A percentile compares a stretch with the other conserved stretches of the same genome.
Conservation (phyloP, 2,113 vertebrate species). For the Hypanus sabinus region DNA sequence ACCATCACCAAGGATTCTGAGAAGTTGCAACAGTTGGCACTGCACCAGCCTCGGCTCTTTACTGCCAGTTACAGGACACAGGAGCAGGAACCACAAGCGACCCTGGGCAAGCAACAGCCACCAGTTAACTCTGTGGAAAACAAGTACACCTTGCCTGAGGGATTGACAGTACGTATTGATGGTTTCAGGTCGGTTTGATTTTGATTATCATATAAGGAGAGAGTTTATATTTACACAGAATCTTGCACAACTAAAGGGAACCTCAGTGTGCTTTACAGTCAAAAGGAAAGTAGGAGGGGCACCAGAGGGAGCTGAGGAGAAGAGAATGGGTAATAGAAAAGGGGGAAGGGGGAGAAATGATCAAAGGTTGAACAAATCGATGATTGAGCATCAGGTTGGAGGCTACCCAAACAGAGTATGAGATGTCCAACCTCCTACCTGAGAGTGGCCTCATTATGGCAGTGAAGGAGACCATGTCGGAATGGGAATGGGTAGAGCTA, state of each 20-base stretch:
- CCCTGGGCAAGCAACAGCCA: neutral
- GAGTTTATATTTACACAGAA: neutral
- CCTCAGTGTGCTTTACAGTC: too few relatives aligned
- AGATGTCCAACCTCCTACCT: too few relatives aligned
- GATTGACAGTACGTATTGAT: slow-evolving; percentile 64
- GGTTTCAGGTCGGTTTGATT: neutral
- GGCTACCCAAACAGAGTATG: too few relatives aligned
- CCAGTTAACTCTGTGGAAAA: slow-evolving; percentile 39
- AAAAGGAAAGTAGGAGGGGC: too few relatives aligned
- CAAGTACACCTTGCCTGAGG: slow-evolving; percentile 70
- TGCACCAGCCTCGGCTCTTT: slow-evolving; percentile 83
- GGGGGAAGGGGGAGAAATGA: too few relatives aligned
- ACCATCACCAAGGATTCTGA: slow-evolving; percentile 87
- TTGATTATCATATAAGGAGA: neutral
- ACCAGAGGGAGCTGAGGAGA: too few relatives aligned
- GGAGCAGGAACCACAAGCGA: neutral
- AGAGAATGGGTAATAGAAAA: too few relatives aligned
- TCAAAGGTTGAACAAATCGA: too few relatives aligned
- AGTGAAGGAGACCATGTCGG: too few relatives aligned
- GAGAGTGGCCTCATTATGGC: too few relatives aligned
- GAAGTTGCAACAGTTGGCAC: slow-evolving; percentile 79
- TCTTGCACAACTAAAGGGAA: too few relatives aligned
- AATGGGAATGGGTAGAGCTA: neutral
- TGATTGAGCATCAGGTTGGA: too few relatives aligned
- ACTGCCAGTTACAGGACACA: slow-evolving; percentile 53